Evolutionary conservation across 2,113 vertebrate genomes (phyloP).

Genomic region (Sigmodon hispidus): DNA sequence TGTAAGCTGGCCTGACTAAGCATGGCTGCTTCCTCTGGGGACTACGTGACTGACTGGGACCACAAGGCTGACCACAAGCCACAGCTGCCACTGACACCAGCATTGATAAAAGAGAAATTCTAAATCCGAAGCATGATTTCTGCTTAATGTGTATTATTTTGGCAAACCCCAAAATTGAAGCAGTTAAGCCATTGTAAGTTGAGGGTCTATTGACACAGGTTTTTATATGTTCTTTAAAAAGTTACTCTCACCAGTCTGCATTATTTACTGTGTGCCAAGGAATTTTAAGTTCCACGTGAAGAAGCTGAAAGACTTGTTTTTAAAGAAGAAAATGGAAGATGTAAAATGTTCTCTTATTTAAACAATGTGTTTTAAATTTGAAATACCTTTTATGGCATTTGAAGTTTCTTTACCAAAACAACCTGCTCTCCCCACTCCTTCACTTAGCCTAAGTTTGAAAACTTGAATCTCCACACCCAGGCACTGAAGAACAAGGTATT

Average conservation of each 20-base stretch:
- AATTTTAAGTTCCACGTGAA: constrained; percentile 61
- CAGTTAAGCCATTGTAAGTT: background rate
- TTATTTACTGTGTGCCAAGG: constrained; percentile 46
- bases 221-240: constrained; percentile 46
- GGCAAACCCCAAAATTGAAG: background rate
- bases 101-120: background rate
- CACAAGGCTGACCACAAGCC: background rate
- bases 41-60: background rate
- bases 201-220: background rate
- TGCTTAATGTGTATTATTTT: background rate
- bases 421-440: background rate
- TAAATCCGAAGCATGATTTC: background rate
- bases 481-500: background rate
- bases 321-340: too few relatives aligned
- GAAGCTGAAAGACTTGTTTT: constrained; percentile 47
- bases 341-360: too few relatives aligned
- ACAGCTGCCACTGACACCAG: background rate
- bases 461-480: background rate
- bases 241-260: constrained; percentile 27
- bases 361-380: constrained; percentile 29
- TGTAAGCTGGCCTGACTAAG: too few relatives aligned
- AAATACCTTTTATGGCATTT: constrained; percentile 52
- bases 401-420: background rate
- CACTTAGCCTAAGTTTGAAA: constrained; percentile 12
- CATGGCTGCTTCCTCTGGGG: background rate